Evolutionary conservation across 2,888 invertebrate genomes (phyloP), one percentile per base, ranked within the genome.

Genomic region (Drosophila diplacantha): DNA sequence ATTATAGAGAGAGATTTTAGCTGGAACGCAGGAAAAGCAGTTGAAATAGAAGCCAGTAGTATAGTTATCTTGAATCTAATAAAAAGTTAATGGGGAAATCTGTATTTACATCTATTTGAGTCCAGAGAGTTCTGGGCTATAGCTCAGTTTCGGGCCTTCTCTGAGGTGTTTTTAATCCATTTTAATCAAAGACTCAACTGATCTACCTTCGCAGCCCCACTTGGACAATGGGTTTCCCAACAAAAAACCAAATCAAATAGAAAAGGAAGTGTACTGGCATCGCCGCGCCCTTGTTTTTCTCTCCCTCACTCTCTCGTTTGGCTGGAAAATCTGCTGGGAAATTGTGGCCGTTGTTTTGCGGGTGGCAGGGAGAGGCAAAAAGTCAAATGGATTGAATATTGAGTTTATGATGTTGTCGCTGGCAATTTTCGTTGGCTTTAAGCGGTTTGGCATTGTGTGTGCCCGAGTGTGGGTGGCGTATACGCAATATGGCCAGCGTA

Each of bases 351-450:
- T 18, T 18, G 57, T 22, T 24, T 31, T 14, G 16, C 8, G 41
- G 14, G 16, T 9, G 26, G 4, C 3, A 26, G 26, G 60, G 58
- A 50, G 69, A 26, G 57, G 60, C 74, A 78, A 80, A 81, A 83
- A 79, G 81, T 81, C 82, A 81, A 81, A 82, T 72, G 77, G 74
- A 79, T 82, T 82, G 79, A 81, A 82, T 79, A 79, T 75, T 73
- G 80, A 75, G 71, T 74, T 71, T 73, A 77, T 82, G 76, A 72
- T 78, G 78, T 83, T 81, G 81, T 81, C 73, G 78, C 69, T 80
- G 76, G 73, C 81, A 80, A 79, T 79, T 75, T 79, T 78, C 73
- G 78, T 78, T 80, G 72, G 80, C 75, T 78, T 79, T 77, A 75
- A 77, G 77, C 77, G 80, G 77, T 77, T 80, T 75, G 77, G 62